Evolutionary conservation across 2,113 vertebrate genomes (phyloP).

Genomic region (Epinephelus lanceolatus): DNA sequence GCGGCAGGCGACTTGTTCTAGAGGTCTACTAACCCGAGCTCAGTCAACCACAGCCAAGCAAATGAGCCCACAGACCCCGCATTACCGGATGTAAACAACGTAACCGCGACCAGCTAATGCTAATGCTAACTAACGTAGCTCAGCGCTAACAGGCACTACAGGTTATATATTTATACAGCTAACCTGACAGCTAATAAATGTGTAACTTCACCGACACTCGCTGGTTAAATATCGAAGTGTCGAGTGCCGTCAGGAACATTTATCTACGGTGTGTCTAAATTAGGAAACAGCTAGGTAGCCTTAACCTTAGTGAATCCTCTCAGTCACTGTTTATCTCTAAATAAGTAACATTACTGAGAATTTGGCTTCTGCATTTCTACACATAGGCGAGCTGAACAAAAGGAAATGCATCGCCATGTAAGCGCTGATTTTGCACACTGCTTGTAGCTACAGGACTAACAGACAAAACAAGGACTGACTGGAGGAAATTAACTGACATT

Average conservation of each 20-base stretch:
- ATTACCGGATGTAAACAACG: slow-evolving; percentile 83
- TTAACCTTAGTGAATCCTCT: neutral
- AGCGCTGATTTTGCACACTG: slow-evolving; percentile 54
- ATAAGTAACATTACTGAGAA: slow-evolving; percentile 8
- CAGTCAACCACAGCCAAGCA: slow-evolving; percentile 12
- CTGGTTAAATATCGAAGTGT: slow-evolving; percentile 43
- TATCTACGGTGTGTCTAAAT: neutral
- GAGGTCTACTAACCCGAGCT: neutral
- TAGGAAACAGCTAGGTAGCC: neutral
- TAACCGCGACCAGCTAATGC: slow-evolving; percentile 52
- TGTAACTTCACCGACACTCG: slow-evolving; percentile 49
- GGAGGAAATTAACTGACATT: neutral
- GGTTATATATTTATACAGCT: slow-evolving; percentile 41
- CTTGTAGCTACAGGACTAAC: slow-evolving; percentile 22
- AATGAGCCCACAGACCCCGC: slow-evolving; percentile 28
- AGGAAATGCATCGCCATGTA: slow-evolving; percentile 82
- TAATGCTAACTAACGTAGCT: slow-evolving; percentile 60
- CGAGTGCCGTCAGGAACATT: slow-evolving; percentile 8
- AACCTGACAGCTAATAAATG: slow-evolving; percentile 54
- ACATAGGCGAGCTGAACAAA: slow-evolving; percentile 80
- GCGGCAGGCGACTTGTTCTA: neutral
- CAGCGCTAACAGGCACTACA: slow-evolving; percentile 35
- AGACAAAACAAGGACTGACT: neutral
- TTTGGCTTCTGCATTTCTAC: slow-evolving; percentile 51
- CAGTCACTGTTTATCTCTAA: neutral